Evolutionary conservation across 2,888 invertebrate species (phyloP), one percentile per base, ranked within the genome.

Genomic region (Lasioglossum pauxillum): DNA sequence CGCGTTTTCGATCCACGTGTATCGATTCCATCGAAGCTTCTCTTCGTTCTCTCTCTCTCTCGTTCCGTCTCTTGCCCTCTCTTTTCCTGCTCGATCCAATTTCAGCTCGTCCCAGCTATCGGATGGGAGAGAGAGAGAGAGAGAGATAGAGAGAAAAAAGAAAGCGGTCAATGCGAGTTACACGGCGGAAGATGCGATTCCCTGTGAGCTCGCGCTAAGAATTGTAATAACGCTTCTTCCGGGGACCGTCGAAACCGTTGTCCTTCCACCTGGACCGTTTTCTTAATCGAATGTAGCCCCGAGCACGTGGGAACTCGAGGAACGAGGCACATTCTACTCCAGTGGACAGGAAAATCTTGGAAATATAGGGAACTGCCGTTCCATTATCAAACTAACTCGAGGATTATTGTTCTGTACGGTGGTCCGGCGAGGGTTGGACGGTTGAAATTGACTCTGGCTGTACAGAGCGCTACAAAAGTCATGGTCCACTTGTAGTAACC

Each of bases 221-320:
- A 88, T 88, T 53, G 82, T 88, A 86, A 88, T 88, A 88, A 82
- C 80, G 71, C 35, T 78, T 49, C 75, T 72, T 53, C 69, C 38
- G 19, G 72, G 27, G 57, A 46, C 85, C 46, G 80, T 73, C 80
- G 78, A 73, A 71, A 60, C 77, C 71, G 67, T 14, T 57, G 67
- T 67, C 57, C 57, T 75, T 78, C 57, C 88, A 64, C 80, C 72
- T 81, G 82, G 80, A 77, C 35, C 83, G 76, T 74, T 81, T 64
- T 53, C 81, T 57, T 78, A 81, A 87, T 87, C 81, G 86, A 86
- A 79, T 78, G 46, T 82, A 19, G 73, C 69, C 53, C 7, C 76
- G 41, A 67, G 35, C 78, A 41, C 46, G 82, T 31, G 85, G 57
- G 74, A 76, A 73, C 12, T 60, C 19, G 57, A 35, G n/a, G 31